Conservation (phyloP, 2,113 vertebrate genomes). For the Leptodactylus fuscus region DNA sequence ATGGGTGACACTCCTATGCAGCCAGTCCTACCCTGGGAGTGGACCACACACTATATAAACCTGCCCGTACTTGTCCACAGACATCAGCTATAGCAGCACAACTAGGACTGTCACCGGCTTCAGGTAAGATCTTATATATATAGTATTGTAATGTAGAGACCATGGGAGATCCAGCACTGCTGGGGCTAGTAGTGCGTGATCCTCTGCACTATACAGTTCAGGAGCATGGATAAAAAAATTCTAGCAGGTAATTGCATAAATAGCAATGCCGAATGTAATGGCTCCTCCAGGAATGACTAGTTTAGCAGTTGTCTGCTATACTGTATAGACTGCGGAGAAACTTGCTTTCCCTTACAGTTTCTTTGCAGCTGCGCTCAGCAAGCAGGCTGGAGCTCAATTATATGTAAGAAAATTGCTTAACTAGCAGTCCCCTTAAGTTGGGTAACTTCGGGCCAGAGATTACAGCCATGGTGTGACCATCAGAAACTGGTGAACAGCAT, state of each 20-base stretch:
- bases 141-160: neutral
- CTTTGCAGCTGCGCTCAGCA: too few species aligned
- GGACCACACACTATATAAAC: neutral
- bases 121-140: neutral
- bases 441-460: neutral
- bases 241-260: neutral
- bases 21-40: neutral
- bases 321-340: too few species aligned
- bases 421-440: neutral
- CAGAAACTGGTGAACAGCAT: neutral
- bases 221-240: too few species aligned
- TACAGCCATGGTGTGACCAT: neutral
- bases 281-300: too few species aligned
- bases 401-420: neutral
- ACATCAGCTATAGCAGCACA: neutral
- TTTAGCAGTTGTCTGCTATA: too few species aligned
- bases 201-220: too few species aligned
- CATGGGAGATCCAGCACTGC: neutral
- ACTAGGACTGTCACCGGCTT: too few species aligned
- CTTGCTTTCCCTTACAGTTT: neutral
- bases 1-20: too few species aligned
- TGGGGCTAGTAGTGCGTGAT: neutral
- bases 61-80: conserved; percentile 7
- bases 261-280: neutral
- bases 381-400: too few species aligned